Evolutionary conservation across 1,140 invertebrate genomes (phyloP).

Genomic region (Cydia splendana): DNA sequence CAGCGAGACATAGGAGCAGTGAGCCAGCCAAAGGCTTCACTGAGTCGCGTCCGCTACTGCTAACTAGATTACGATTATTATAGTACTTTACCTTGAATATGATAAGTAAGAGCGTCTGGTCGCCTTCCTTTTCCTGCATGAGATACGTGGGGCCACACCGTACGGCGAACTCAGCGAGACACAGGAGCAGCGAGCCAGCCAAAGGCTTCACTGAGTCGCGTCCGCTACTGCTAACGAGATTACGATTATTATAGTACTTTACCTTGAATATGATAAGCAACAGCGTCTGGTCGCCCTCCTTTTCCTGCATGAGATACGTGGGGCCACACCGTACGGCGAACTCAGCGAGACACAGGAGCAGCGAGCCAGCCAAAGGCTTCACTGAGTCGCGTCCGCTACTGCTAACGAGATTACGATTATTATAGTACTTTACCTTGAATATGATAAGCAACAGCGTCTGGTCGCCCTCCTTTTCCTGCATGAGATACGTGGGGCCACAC

Average conservation of each 20-base stretch:
- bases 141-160: constrained; percentile 89
- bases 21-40: too few species aligned
- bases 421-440: constrained; percentile 83
- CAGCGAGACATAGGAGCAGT: too few species aligned
- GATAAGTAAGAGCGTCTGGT: constrained; percentile 87
- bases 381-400: constrained; percentile 80
- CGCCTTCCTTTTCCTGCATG: constrained; percentile 91
- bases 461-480: constrained; percentile 91
- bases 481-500: constrained; percentile 89
- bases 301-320: constrained; percentile 87
- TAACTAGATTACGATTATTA: not conserved
- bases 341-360: constrained; percentile 94
- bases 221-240: too few species aligned
- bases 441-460: constrained; percentile 86
- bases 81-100: constrained; percentile 86
- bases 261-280: constrained; percentile 88
- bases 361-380: constrained; percentile 88
- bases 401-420: constrained; percentile 19
- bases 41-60: too few species aligned
- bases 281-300: constrained; percentile 90
- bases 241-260: constrained; percentile 44
- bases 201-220: too few species aligned
- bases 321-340: constrained; percentile 96
- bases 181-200: too few species aligned
- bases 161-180: constrained; percentile 97